Base-by-base conservation (phyloP, 2,888 invertebrate genomes). In the Leptinotarsa haldemani region DNA sequence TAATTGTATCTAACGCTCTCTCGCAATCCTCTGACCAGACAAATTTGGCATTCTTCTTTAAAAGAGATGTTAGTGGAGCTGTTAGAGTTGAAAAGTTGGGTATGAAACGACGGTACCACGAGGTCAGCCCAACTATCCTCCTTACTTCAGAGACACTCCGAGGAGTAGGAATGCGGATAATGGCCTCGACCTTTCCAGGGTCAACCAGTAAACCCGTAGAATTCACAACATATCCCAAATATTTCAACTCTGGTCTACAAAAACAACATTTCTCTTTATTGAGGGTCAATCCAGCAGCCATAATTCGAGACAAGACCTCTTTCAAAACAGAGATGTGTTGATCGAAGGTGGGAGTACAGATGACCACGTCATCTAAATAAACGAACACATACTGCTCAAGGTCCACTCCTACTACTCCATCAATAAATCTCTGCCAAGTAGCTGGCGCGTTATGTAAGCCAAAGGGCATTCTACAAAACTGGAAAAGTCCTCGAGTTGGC, bases 391-490 rank as follows among this genome's bases (percentile, higher is more conserved):
- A 64, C 16, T 79, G 78, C 50, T 79, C 77, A 13, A 80, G 52
- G 25, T 81, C 81, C 1, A 77, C 65, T 0, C 80, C 80, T 0
- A 83, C 40, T 1, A 81, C 69, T 1, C 68, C 50, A 48, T 82
- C 82, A 0, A 82, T 71, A 2, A 81, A 65, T 0, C 80, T 66
- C 53, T 82, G 81, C 65, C 80, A 83, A 3, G 81, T 80, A 0
- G 81, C 81, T 0, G 82, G 82, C 0, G 81, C 78, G n/a, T 78
- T 77, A 9, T 76, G 74, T 0, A 83, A 48, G 0, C 82, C 82
- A 63, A 82, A 82, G 0, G 84, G 81, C 80, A 84, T 79, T 0
- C 80, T 75, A 0, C 56, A 73, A 46, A 83, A 84, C 9, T 84
- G 80, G 47, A 76, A 81, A 0, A 82, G 58, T 0, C 82, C 80